Percentiles rank a stretch among this genome's conserved stretches.
Conservation (phyloP, 2,113 vertebrate genomes). For the Etheostoma cragini region DNA sequence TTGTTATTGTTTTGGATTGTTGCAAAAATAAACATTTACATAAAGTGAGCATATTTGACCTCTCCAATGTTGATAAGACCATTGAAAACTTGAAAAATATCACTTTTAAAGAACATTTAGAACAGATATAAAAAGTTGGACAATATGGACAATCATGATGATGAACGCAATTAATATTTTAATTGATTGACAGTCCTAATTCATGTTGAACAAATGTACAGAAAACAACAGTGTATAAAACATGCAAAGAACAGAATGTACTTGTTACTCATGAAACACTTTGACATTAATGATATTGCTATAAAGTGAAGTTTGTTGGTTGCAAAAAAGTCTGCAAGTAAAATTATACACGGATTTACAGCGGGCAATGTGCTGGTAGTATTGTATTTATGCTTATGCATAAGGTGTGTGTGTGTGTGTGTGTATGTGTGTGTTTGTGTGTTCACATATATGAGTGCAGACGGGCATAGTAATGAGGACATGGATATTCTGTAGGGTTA, state of each 20-base stretch:
- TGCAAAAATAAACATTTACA: too few relatives aligned
- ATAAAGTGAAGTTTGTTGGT: constrained; percentile 6
- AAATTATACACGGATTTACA: constrained; percentile 41
- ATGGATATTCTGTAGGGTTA: constrained; percentile 7
- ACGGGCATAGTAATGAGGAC: constrained; percentile 25
- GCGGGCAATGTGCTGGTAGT: constrained; percentile 1
- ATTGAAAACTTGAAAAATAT: too few relatives aligned
- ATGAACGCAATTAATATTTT: too few relatives aligned
- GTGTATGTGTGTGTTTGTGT: constrained; percentile 5
- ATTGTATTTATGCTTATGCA: neutral
- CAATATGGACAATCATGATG: too few relatives aligned
- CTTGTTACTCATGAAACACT: accelerated
- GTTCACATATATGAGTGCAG: neutral
- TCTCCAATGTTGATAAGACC: too few relatives aligned
- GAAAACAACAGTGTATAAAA: neutral
- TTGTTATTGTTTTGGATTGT: too few relatives aligned
- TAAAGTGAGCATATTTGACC: too few relatives aligned
- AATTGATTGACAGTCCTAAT: too few relatives aligned
- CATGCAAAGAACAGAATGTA: neutral
- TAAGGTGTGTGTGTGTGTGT: neutral
- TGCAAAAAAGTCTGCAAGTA: neutral
- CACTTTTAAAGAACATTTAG: too few relatives aligned
- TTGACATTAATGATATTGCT: constrained; percentile 22
- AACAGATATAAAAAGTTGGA: too few relatives aligned
- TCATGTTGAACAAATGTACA: neutral